phyloP scores from a whole-genome alignment of 1,140 invertebrate species.

The Drosophila subobscura region DNA sequence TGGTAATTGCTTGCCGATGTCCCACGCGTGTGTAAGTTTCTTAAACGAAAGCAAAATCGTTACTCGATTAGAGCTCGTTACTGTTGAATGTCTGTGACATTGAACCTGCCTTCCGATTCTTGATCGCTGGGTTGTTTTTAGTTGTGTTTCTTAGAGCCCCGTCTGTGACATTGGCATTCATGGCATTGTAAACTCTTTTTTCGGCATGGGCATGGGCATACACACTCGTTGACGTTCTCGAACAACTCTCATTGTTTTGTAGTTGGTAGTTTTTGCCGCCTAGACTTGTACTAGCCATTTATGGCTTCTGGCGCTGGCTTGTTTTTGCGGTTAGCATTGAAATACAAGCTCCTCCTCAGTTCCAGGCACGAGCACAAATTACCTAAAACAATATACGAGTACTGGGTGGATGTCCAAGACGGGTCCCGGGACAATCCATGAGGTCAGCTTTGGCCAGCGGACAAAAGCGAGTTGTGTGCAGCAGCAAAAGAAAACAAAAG shows the following conservation, averaged over 20 bases:
- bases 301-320: constrained; percentile 70
- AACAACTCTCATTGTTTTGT: constrained; percentile 39
- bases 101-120: constrained; percentile 2
- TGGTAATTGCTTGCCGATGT: constrained; percentile 58
- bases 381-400: constrained; percentile 53
- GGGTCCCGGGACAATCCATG: constrained; percentile 26
- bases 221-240: not conserved
- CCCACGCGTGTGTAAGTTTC: constrained; percentile 17
- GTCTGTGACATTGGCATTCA: constrained; percentile 65
- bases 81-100: not conserved
- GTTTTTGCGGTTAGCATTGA: constrained; percentile 71
- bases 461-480: constrained; percentile 9
- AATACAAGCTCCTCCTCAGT: constrained; percentile 13
- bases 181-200: constrained; percentile 72
- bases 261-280: constrained; percentile 61
- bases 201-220: constrained; percentile 31
- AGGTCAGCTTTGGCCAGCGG: constrained; percentile 48
- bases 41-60: constrained; percentile 11
- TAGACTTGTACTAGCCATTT: constrained; percentile 81
- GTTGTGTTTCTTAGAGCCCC: constrained; percentile 34
- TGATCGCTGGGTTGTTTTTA: constrained; percentile 24
- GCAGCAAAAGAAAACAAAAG: constrained; percentile 36
- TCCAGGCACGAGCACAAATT: constrained; percentile 43
- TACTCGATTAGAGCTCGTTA: not conserved
- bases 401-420: constrained; percentile 12